These are phyloP conservation scores for Eilema caniola DNA, from an alignment of 2,888 invertebrate genomes.

Conservation along the genomic window DNA sequence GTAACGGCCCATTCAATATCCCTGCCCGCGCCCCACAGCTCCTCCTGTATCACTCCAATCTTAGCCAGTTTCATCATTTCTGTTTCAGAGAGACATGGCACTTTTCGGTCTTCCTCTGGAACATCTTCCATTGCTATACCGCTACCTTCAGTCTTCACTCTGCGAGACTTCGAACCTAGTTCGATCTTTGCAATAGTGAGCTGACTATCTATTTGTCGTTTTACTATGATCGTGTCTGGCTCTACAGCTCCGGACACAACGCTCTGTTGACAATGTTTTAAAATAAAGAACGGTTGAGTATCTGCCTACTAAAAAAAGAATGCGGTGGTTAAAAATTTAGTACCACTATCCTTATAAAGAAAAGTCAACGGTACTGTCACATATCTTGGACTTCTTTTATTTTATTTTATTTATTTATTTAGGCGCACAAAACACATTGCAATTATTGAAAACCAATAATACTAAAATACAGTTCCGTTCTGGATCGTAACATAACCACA, in stretches of 20 bases:
- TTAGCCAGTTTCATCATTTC: slow-evolving; percentile 86
- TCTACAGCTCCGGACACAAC: slow-evolving; percentile 93
- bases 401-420: too few relatives aligned
- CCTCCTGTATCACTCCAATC: slow-evolving; percentile 86
- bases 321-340: too few relatives aligned
- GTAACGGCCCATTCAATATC: slow-evolving; percentile 94
- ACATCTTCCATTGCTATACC: slow-evolving; percentile 77
- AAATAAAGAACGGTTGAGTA: neutral
- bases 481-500: too few relatives aligned
- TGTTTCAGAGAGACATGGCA: slow-evolving; percentile 85
- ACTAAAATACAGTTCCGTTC: too few relatives aligned
- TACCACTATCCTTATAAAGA: too few relatives aligned
- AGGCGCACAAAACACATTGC: too few relatives aligned
- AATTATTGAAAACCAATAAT: too few relatives aligned
- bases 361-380: neutral
- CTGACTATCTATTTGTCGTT: slow-evolving; percentile 77
- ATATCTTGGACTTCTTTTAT: neutral
- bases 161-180: slow-evolving; percentile 86
- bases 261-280: slow-evolving; percentile 81
- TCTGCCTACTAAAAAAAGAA: neutral
- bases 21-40: slow-evolving; percentile 89
- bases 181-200: slow-evolving; percentile 77
- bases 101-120: slow-evolving; percentile 68
- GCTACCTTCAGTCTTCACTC: slow-evolving; percentile 74
- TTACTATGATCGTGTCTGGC: slow-evolving; percentile 90